Conservation (phyloP, 2,888 invertebrate species). For the Pherbina coryleti region DNA sequence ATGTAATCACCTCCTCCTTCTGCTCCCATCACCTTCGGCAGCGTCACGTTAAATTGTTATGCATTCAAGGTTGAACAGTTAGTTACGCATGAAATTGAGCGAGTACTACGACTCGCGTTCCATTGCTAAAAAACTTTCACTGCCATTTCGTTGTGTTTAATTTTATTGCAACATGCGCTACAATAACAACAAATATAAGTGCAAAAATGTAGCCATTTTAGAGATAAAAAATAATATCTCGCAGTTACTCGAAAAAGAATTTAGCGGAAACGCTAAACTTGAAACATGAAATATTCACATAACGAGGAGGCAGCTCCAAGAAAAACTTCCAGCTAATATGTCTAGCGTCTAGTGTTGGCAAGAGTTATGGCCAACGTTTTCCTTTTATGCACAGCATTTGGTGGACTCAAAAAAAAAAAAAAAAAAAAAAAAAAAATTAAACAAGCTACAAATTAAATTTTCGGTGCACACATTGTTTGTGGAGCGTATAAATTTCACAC, state of each 20-base stretch:
- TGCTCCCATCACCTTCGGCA: background rate
- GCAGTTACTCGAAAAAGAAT: background rate
- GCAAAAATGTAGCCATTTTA: background rate
- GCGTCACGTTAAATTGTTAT: background rate
- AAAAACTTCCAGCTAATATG: conserved; percentile 26
- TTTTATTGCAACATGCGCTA: background rate
- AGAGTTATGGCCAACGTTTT: conserved; percentile 51
- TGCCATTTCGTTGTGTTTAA: background rate
- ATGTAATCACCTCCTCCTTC: too few relatives aligned
- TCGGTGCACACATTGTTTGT: conserved; percentile 39
- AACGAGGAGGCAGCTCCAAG: conserved; percentile 16
- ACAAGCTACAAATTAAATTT: conserved; percentile 63
- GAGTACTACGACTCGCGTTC: background rate
- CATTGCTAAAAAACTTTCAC: conserved; percentile 21
- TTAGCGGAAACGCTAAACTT: conserved; percentile 36
- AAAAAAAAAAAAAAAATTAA: conserved; percentile 46
- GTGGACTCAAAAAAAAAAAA: conserved; percentile 26
- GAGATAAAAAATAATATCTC: background rate
- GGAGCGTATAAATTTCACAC: conserved; percentile 49
- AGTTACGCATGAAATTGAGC: conserved; percentile 5
- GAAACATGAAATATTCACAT: conserved; percentile 39
- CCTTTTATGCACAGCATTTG: conserved; percentile 30
- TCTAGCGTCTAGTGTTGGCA: conserved; percentile 37
- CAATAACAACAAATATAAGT: background rate
- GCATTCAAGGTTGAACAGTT: background rate